Evolutionary conservation across 2,888 invertebrate genomes (phyloP), one percentile per base, ranked within the genome.

Genomic region (Blastobasis lacticolella): DNA sequence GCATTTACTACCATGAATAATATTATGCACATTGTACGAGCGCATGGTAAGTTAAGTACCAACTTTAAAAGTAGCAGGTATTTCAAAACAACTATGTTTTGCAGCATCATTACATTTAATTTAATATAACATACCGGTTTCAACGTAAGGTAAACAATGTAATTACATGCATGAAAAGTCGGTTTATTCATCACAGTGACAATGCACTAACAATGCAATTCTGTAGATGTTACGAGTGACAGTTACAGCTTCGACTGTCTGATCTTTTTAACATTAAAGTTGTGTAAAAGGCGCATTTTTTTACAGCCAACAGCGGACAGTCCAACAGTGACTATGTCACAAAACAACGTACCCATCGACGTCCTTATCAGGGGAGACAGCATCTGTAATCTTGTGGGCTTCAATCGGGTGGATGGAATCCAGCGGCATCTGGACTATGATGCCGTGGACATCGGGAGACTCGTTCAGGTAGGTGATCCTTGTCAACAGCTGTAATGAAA

Each of bases 341-440:
- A 45, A 48, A 9, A 46, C 10, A 37, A 6, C 38, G 82, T 89
- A 96, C 96, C 97, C 98, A 81, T 98, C 98, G 10, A 98, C 97
- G 89, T 98, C 98, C 85, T 99, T 99, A 46, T 91, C 91, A 0
- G 97, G 94, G 0, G 92, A 91, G 5, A 99, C 97, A 5, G 94
- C 87, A 72, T 99, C 97, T 0, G 97, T 95, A 64, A 98, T 90
- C 51, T 94, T 89, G 75, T 96, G 94, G 0, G 95, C 92, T 85
- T 99, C 95, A 57, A 99, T 97, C 63, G 90, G 73, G 64, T 93
- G 92, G 0, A 90, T 91, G 40, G 93, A 91, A 75, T 99, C 99
- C 55, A 99, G 85, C 0, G 99, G 99, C 94, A 97, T 95, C 89
- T 98, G 98, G 0, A 98, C 97, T 63, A 98, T 97, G 70, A 98